Evolutionary conservation across 2,888 invertebrate species (phyloP).

Genomic region (Schizotus pectinicornis): DNA sequence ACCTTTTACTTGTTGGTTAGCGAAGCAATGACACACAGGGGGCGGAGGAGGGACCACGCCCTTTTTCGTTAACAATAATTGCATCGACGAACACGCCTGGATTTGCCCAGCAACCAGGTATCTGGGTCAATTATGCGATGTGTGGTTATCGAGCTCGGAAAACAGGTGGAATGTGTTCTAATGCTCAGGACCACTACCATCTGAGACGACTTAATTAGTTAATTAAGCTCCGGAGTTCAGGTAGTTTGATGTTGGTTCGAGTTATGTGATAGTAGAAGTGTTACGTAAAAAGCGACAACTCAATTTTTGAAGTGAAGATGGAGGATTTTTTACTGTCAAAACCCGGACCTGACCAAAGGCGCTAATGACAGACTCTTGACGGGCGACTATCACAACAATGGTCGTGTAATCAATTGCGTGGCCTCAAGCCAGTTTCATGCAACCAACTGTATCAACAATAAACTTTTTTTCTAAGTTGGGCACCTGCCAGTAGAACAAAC

Average conservation of each 20-base stretch:
- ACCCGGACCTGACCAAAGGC: not conserved
- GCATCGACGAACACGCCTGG: not conserved
- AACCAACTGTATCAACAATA: not conserved
- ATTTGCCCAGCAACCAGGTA: not conserved
- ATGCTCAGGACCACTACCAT: too few relatives aligned
- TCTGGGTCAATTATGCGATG: slow-evolving; percentile 14
- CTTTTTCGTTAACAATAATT: not conserved
- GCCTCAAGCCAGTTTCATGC: not conserved
- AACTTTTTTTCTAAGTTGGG: not conserved
- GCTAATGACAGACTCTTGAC: not conserved
- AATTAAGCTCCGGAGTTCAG: not conserved
- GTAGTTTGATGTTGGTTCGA: too few relatives aligned
- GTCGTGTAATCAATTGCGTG: not conserved
- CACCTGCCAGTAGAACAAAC: slow-evolving; percentile 8
- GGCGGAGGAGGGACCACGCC: slow-evolving; percentile 17
- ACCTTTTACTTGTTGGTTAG: slow-evolving; percentile 16
- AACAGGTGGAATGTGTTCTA: slow-evolving; percentile 7
- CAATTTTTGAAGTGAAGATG: too few relatives aligned
- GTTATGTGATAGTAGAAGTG: too few relatives aligned
- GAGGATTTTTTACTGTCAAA: too few relatives aligned
- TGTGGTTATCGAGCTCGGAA: slow-evolving; percentile 1
- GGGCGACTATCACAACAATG: not conserved
- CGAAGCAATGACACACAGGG: slow-evolving; percentile 14
- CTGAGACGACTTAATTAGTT: not conserved
- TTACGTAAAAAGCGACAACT: too few relatives aligned